Base-by-base conservation (phyloP, 2,113 vertebrate species). In the Marcusenius ussheri region DNA sequence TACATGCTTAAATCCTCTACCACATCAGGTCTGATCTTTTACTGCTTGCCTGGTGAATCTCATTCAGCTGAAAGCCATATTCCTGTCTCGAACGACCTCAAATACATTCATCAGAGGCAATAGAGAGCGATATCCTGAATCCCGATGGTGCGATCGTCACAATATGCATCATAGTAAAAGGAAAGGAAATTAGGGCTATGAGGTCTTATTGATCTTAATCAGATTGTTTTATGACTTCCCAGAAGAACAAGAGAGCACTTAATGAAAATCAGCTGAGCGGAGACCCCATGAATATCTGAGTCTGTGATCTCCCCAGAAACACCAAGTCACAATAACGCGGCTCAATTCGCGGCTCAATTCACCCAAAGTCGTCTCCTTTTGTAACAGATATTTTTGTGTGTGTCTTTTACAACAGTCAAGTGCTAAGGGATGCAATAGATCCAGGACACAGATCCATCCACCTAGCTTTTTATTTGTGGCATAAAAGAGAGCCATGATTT, bases 161-260 rank as follows among this genome's bases (percentile, higher is more conserved):
- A 84, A 47, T 47, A 84, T n/a, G 39, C 6, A 84, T 84, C 19
- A 84, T n/a, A 84, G 83, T n/a, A 5, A 42, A 10, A 46, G 83
- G 19, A 46, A 47, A 42, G 83, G 45, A 84, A 84, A 47, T 46
- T 47, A 84, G 83, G 21, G 39, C 21, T 84, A 84, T 84, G 45
- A 84, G 83, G 45, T 84, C 83, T 84, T n/a, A 84, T 84, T 46
- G 45, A 84, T 46, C 83, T 84, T 84, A 47, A 84, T 84, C 39
- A 84, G 17, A 84, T 84, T 84, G 45, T 47, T 84, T 84, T 84
- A 84, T 84, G 39, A 45, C 83, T 84, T 84, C 45, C 83, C 45
- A 47, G 83, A 45, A 47, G 83, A 47, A 84, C 45, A 84, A 4
- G 24, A 47, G 39, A 21, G 45, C 39, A 46, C 45, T 84, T 84